These are phyloP conservation scores for Montipora cactus DNA, from an alignment of 64 coral and sea anemone genomes.

Conservation along the genomic window DNA sequence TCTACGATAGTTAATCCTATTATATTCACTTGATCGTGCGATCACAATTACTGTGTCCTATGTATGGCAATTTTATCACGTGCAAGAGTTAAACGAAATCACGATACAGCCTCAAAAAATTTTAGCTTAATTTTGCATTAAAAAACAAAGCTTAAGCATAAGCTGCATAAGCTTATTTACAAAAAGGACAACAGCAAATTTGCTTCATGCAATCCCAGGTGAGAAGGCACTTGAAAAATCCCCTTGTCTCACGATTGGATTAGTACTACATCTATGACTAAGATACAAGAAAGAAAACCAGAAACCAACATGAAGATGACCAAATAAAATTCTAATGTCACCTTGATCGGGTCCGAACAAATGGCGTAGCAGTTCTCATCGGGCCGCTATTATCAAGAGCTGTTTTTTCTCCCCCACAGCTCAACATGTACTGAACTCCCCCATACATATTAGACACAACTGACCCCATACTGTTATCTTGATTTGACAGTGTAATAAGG, in stretches of 20 bases:
- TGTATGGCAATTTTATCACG: not conserved
- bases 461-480: conserved; percentile 64
- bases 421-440: conserved; percentile 77
- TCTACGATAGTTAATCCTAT: not conserved
- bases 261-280: not conserved
- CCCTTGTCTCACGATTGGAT: not conserved
- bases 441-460: conserved; percentile 71
- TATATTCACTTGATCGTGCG: not conserved
- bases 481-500: not conserved
- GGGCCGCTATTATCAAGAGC: not conserved
- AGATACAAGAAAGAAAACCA: not conserved
- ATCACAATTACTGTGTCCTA: not conserved
- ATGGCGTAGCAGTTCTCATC: conserved; percentile 27
- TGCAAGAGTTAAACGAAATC: not conserved
- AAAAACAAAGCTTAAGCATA: too few relatives aligned
- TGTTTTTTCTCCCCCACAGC: conserved; percentile 48
- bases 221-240: not conserved
- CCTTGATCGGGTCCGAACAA: conserved; percentile 64
- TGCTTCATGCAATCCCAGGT: not conserved
- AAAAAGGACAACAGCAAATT: not conserved
- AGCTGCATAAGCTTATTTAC: too few relatives aligned
- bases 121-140: too few relatives aligned
- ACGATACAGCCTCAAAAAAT: too few relatives aligned
- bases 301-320: not conserved
- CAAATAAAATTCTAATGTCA: not conserved